Percentiles rank a stretch among this genome's conserved stretches.
These are phyloP conservation scores for Cavia aperea DNA, from an alignment of 2,113 vertebrate genomes.

Conservation along the genomic window DNA sequence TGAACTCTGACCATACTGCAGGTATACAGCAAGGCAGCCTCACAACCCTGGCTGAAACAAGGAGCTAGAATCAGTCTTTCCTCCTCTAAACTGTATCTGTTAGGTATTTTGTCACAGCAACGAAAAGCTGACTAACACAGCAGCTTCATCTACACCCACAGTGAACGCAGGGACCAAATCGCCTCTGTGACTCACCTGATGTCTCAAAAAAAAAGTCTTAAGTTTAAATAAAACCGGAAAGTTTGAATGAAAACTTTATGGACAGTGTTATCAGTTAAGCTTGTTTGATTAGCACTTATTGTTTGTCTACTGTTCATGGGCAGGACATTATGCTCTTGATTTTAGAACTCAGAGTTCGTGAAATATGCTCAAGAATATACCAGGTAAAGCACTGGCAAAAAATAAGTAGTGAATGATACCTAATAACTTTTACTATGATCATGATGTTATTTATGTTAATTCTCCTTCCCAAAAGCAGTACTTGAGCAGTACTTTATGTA, in stretches of 20 bases:
- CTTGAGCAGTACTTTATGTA: background rate
- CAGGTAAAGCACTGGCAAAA: background rate
- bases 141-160: background rate
- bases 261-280: background rate
- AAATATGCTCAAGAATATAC: background rate
- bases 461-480: constrained; percentile 24
- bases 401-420: background rate
- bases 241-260: background rate
- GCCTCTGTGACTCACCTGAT: background rate
- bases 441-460: constrained; percentile 15
- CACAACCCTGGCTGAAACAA: background rate
- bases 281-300: background rate
- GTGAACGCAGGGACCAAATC: background rate
- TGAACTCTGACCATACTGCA: background rate
- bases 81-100: background rate
- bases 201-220: constrained; percentile 6
- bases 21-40: background rate
- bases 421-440: background rate
- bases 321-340: background rate
- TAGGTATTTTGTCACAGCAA: background rate
- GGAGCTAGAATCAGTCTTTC: background rate
- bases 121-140: background rate
- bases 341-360: background rate
- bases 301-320: background rate
- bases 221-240: background rate